These are phyloP conservation scores for Drosophila mettleri DNA, from an alignment of 2,888 invertebrate genomes.

Conservation along the genomic window DNA sequence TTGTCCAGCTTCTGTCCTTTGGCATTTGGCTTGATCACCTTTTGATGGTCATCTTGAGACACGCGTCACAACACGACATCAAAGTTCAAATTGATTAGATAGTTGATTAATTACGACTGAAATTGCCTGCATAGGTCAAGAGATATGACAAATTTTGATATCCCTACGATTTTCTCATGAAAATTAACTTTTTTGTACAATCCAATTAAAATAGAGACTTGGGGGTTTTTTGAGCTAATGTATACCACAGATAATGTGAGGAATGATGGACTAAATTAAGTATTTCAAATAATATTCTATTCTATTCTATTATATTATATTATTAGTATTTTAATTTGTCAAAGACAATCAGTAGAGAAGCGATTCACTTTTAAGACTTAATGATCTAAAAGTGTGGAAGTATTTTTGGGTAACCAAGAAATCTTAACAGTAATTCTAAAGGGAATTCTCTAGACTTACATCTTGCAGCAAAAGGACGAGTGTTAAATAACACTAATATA, in stretches of 20 bases:
- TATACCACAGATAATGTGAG: background rate
- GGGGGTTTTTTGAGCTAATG: background rate
- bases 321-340: too few relatives aligned
- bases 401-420: background rate
- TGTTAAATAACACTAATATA: too few relatives aligned
- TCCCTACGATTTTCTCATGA: too few relatives aligned
- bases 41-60: slow-evolving; percentile 54
- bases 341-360: too few relatives aligned
- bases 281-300: background rate
- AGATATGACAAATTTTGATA: slow-evolving; percentile 8
- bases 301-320: too few relatives aligned
- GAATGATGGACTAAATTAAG: background rate
- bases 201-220: background rate
- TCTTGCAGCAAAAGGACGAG: too few relatives aligned
- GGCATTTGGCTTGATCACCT: slow-evolving; percentile 46
- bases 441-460: too few relatives aligned
- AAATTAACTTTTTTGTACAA: background rate
- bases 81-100: slow-evolving; percentile 66
- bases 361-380: too few relatives aligned
- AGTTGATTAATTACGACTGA: slow-evolving; percentile 27
- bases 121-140: slow-evolving; percentile 2
- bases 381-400: background rate
- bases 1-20: slow-evolving; percentile 30
- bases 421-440: background rate
- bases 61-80: slow-evolving; percentile 27